Evolutionary conservation across 2,888 invertebrate species (phyloP).

Genomic region (Hesperia comma): DNA sequence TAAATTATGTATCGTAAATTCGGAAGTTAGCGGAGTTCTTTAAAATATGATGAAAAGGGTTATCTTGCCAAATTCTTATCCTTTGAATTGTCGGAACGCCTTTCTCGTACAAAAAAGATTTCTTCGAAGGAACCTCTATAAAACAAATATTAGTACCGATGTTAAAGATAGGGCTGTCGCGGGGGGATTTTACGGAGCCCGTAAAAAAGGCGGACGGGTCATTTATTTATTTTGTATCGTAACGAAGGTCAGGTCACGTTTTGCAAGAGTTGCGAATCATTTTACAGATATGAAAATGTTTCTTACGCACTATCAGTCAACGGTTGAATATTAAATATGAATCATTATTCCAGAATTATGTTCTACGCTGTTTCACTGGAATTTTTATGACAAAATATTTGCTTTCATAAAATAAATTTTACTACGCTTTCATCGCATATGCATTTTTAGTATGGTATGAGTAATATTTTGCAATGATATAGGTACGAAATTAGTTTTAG

Average conservation of each 20-base stretch:
- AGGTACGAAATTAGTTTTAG: no score
- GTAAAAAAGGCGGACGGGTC: conserved; percentile 52
- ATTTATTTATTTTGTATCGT: conserved; percentile 59
- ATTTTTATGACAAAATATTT: no score
- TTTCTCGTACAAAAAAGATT: conserved; percentile 29
- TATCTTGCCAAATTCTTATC: conserved; percentile 22
- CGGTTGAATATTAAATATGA: not conserved
- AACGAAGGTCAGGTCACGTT: conserved; percentile 58
- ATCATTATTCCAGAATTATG: not conserved
- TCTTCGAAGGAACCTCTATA: conserved; percentile 51
- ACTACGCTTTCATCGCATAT: no score
- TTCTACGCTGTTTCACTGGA: no score
- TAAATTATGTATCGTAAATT: conserved; percentile 3
- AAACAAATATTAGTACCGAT: conserved; percentile 66
- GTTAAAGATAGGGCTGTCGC: conserved; percentile 59
- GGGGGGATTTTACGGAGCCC: conserved; percentile 58
- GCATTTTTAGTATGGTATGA: no score
- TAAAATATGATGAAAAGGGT: conserved; percentile 25
- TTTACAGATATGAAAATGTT: conserved; percentile 19
- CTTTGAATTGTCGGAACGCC: conserved; percentile 20
- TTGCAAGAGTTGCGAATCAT: conserved; percentile 47
- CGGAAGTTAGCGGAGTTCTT: not conserved
- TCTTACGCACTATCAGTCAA: conserved; percentile 15
- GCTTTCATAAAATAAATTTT: no score
- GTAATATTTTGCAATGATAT: no score